Evolutionary conservation across 1,140 invertebrate species (phyloP).

Genomic region (Drosophila aff.): DNA sequence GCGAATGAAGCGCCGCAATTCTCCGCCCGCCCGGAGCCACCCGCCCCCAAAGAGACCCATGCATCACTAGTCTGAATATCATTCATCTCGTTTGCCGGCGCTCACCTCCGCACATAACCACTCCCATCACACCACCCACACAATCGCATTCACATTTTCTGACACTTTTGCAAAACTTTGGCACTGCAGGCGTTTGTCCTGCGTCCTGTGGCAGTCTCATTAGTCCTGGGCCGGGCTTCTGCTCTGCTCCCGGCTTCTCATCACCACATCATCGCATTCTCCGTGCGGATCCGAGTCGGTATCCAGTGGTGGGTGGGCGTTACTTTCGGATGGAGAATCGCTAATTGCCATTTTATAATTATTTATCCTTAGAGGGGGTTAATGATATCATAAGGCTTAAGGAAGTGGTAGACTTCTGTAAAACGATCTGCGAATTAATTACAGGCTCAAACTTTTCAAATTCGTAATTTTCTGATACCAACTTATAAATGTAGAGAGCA

Average conservation of each 20-base stretch:
- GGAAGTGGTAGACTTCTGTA: background rate
- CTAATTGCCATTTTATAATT: constrained; percentile 51
- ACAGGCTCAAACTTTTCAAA: background rate
- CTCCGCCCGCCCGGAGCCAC: constrained; percentile 32
- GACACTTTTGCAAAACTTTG: constrained; percentile 72
- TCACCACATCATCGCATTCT: constrained; percentile 33
- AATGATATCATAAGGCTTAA: constrained; percentile 11
- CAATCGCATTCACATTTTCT: constrained; percentile 44
- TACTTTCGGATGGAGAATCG: constrained; percentile 16
- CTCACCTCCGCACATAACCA: constrained; percentile 71
- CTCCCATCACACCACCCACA: constrained; percentile 33
- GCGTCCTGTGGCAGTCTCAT: constrained; percentile 54
- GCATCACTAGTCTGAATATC: constrained; percentile 83
- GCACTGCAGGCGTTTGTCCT: constrained; percentile 50
- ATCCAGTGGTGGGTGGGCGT: constrained; percentile 42
- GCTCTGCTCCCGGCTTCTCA: constrained; percentile 28
- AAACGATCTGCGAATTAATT: background rate
- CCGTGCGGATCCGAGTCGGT: constrained; percentile 22
- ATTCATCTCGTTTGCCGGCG: constrained; percentile 75
- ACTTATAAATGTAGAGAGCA: no score
- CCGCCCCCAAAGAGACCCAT: constrained; percentile 74
- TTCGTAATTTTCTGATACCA: background rate
- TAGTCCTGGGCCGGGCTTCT: constrained; percentile 34
- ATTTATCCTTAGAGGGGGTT: constrained; percentile 16
- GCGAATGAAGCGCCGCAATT: constrained; percentile 76